Evolutionary conservation across 2,113 vertebrate genomes (phyloP).

Genomic region (Vombatus ursinus): DNA sequence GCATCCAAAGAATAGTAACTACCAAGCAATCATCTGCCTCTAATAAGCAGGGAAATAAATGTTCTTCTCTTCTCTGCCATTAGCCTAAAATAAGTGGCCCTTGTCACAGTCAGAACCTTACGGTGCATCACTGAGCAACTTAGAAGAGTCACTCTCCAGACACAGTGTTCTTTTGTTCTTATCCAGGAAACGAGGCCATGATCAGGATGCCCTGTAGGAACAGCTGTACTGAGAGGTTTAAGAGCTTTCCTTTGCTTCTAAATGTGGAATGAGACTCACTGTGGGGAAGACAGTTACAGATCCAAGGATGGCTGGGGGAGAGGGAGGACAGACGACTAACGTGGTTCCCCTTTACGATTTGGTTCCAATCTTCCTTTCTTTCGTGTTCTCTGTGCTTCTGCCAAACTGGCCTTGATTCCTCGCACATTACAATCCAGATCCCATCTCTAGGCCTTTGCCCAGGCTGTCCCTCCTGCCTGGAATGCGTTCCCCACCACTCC

Average conservation of each 20-base stretch:
- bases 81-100: neutral
- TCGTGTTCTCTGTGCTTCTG: neutral
- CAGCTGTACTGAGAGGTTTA: neutral
- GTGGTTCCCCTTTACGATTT: neutral
- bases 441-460: neutral
- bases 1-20: neutral
- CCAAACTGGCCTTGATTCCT: neutral
- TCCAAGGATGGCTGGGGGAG: neutral
- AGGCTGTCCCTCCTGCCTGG: neutral
- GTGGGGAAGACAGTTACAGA: neutral
- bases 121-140: neutral
- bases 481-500: neutral
- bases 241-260: neutral
- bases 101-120: neutral
- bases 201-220: neutral
- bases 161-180: neutral
- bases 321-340: neutral
- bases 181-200: neutral
- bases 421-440: neutral
- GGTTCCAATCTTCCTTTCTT: neutral
- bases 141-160: neutral
- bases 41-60: neutral
- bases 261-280: neutral
- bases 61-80: neutral
- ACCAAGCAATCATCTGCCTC: neutral